Percentiles rank a stretch among this genome's conserved stretches.
phyloP scores from a whole-genome alignment of 2,113 vertebrate species.

The Psittacula cyanocephala region DNA sequence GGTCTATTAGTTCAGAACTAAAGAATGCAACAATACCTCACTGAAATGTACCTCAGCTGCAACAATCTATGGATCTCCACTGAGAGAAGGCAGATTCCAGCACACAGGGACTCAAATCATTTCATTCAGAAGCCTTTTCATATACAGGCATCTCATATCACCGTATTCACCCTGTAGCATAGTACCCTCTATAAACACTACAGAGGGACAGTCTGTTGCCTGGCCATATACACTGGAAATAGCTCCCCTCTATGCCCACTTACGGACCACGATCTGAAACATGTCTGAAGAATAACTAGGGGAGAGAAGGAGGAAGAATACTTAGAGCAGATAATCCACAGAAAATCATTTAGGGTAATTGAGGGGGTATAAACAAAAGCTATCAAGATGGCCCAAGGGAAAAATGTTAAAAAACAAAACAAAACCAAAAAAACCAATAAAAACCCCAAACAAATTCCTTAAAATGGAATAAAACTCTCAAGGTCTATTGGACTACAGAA shows the following conservation, averaged over 20 bases:
- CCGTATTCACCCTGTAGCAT: background rate
- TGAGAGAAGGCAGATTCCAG: background rate
- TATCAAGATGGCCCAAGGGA: background rate
- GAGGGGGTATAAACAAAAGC: background rate
- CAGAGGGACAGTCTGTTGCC: accelerated
- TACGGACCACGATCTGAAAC: background rate
- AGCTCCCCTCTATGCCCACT: background rate
- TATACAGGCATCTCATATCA: background rate
- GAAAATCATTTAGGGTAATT: background rate
- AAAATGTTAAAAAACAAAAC: background rate
- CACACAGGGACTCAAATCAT: background rate
- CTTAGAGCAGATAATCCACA: background rate
- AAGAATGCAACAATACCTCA: background rate
- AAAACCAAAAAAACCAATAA: accelerated
- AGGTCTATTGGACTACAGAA: background rate
- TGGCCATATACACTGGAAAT: background rate
- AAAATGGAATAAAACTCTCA: background rate
- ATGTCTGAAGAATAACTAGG: background rate
- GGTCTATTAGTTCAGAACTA: background rate
- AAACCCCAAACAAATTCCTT: background rate
- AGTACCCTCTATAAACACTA: background rate
- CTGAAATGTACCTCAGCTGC: background rate
- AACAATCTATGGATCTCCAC: accelerated
- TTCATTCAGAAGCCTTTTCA: background rate
- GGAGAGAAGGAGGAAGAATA: background rate